Evolutionary conservation across 2,888 invertebrate species (phyloP), one percentile per base, ranked within the genome.

Genomic region (Orchesella flavescens): DNA sequence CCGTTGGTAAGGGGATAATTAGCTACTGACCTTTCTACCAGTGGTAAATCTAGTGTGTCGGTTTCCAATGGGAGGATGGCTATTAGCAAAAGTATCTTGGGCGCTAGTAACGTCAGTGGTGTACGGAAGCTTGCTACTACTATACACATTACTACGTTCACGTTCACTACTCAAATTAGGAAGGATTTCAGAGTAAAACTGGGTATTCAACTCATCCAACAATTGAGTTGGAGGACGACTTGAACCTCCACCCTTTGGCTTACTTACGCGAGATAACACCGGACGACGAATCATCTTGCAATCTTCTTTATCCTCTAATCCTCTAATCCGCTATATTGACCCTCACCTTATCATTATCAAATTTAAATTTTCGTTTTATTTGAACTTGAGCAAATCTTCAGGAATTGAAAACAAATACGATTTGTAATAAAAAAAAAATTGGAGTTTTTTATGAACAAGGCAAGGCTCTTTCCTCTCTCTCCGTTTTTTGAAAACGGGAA

Each of bases 221-320:
- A 75, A 43, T 7, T 49, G 53, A 13, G 74, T 75, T 21, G 63
- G 24, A 23, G 74, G 63, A 3, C 74, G 74, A 63, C 61, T 44
- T 12, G 34, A 10, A 13, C 15, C 15, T 23, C 15, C 13, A 9
- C 12, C 1, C 19, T 46, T 46, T 61, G 5, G 23, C 17, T 49
- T 55, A 75, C 74, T 75, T 75, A 75, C 74, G 10, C 74, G 63
- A 21, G 63, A 63, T 12, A 75, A 49, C 15, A 75, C 74, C 21
- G 74, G 74, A 43, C 74, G 74, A 1, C 74, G 74, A 19, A 75
- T 75, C 74, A 75, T 75, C 49, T 75, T 74, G 19, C 57, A 19
- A 17, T 57, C n/a, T 55, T 13, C n/a, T 55, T n/a, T 55, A 9
- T 55, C 55, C 55, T 5, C 12, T 55, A 5, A 12, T 12, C n/a